phyloP scores from a whole-genome alignment of 2,888 invertebrate genomes.

The Polydrusus cervinus region DNA sequence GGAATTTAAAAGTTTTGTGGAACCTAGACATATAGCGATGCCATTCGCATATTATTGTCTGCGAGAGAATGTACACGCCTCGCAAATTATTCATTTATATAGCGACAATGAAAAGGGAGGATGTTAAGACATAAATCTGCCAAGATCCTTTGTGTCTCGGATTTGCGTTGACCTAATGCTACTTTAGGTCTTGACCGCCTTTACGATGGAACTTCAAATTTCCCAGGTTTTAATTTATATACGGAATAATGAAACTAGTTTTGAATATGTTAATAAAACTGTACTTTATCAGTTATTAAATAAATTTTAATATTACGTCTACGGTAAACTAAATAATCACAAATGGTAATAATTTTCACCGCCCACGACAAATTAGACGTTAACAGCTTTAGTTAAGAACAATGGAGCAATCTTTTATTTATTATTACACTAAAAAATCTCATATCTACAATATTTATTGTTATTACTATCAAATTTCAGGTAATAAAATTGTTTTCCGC shows the following conservation, averaged over 20 bases:
- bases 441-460: too few species aligned
- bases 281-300: too few species aligned
- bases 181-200: slow-evolving; percentile 26
- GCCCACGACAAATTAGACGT: too few species aligned
- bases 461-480: too few species aligned
- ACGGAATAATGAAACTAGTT: slow-evolving; percentile 4
- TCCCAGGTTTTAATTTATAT: slow-evolving; percentile 6
- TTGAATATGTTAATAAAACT: neutral
- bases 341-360: too few species aligned
- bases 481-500: too few species aligned
- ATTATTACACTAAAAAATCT: too few species aligned
- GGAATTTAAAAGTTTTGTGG: neutral
- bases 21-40: neutral
- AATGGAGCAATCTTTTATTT: too few species aligned
- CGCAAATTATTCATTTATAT: slow-evolving; percentile 35
- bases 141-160: slow-evolving; percentile 30
- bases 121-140: slow-evolving; percentile 35
- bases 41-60: slow-evolving; percentile 5
- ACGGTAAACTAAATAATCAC: too few species aligned
- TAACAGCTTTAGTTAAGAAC: too few species aligned
- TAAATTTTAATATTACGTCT: too few species aligned
- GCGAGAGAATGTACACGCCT: slow-evolving; percentile 3
- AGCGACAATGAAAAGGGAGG: slow-evolving; percentile 33
- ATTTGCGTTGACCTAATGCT: slow-evolving; percentile 29
- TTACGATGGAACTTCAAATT: neutral